These are phyloP conservation scores for Mionectes macconnelli DNA, from an alignment of 2,113 vertebrate genomes.

Conservation along the genomic window DNA sequence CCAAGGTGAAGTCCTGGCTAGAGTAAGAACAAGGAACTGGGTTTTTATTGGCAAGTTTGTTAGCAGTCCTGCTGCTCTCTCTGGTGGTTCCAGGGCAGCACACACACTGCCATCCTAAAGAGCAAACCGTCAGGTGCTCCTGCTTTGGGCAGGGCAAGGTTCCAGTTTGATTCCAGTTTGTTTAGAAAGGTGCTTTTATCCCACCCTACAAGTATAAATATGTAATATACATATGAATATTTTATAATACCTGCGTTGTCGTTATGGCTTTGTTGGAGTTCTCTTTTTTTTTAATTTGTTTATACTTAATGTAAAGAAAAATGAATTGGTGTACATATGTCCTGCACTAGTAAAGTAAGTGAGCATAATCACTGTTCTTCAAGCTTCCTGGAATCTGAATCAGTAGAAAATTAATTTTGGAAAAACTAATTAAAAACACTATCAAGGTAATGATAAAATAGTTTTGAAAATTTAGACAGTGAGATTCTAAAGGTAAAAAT, in stretches of 20 bases:
- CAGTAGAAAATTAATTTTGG: not conserved
- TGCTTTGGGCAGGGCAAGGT: not conserved
- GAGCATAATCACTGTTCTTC: not conserved
- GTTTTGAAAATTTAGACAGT: not conserved
- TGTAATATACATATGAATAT: not conserved
- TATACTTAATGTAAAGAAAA: not conserved
- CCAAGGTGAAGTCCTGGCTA: not conserved
- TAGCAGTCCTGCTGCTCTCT: not conserved
- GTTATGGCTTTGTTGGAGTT: not conserved
- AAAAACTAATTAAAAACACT: not conserved
- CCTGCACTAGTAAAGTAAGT: not conserved
- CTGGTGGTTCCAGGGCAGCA: not conserved
- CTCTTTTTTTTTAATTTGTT: not conserved
- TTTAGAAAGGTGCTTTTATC: not conserved
- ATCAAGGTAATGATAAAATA: not conserved
- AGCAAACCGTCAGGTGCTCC: not conserved
- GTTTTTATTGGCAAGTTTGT: not conserved
- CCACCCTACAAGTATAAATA: not conserved
- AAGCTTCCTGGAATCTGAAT: not conserved
- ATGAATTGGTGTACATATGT: not conserved
- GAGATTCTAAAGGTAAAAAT: not conserved
- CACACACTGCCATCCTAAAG: not conserved
- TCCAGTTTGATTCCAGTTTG: not conserved
- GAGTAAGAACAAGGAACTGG: not conserved
- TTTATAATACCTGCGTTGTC: not conserved